A percentile compares a stretch with the other conserved stretches of the same genome.
Conservation (phyloP, 2,888 invertebrate species). For the Hydropsyche betteni region DNA sequence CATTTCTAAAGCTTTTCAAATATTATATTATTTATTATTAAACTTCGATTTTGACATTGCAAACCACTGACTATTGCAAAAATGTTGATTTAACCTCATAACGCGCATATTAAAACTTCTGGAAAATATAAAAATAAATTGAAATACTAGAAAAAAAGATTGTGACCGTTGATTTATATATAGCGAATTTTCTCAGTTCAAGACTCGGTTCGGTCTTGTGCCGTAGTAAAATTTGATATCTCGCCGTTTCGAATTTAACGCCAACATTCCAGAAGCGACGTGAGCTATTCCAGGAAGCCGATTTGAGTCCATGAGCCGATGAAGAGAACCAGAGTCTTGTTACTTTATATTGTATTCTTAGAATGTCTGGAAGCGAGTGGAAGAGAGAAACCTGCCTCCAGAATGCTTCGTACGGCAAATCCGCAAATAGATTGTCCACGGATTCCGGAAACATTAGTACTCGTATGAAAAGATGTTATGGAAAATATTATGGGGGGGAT, state of each 20-base stretch:
- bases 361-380: conserved; percentile 23
- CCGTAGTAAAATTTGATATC: conserved; percentile 7
- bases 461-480: neutral
- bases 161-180: neutral
- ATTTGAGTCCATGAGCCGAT: neutral
- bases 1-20: too few relatives aligned
- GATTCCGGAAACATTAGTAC: conserved; percentile 32
- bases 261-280: conserved; percentile 27
- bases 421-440: conserved; percentile 30
- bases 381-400: neutral
- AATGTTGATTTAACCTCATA: too few relatives aligned
- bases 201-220: neutral
- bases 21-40: too few relatives aligned
- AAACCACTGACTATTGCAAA: too few relatives aligned
- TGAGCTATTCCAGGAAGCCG: conserved; percentile 34
- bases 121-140: too few relatives aligned
- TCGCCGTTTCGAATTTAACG: conserved; percentile 18
- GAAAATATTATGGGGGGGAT: too few relatives aligned
- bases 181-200: neutral
- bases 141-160: too few relatives aligned
- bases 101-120: too few relatives aligned
- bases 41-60: too few relatives aligned
- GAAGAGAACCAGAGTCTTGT: conserved; percentile 25
- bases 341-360: conserved; percentile 34
- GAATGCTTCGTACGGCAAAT: neutral